Conservation (phyloP, 2,797 vertebrate genomes). For the Peromyscus attwateri region DNA sequence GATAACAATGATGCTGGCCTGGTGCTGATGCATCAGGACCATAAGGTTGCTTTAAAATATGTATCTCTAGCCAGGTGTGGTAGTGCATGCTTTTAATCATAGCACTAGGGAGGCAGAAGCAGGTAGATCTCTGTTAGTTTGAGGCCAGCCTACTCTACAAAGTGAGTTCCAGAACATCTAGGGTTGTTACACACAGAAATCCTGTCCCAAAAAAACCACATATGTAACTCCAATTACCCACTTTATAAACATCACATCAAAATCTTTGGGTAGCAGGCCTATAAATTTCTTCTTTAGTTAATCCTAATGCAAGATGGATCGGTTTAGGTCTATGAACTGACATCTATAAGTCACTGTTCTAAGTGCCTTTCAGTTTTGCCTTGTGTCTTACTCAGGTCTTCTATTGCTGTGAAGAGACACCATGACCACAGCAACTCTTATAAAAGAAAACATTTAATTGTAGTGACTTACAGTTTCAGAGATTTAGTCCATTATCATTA, state of each 20-base stretch:
- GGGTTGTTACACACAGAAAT: neutral
- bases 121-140: neutral
- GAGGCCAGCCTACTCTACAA: neutral
- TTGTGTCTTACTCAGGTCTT: neutral
- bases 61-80: neutral
- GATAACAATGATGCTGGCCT: neutral
- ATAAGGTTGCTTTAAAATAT: neutral
- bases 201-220: neutral
- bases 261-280: neutral
- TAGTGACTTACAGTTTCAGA: neutral
- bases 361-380: neutral
- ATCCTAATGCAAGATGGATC: neutral
- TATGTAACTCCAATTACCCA: neutral
- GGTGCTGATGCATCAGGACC: neutral
- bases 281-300: neutral
- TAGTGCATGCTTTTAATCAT: neutral
- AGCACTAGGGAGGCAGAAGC: neutral
- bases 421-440: neutral
- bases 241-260: slow-evolving; percentile 36
- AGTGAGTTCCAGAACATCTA: neutral
- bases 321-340: neutral
- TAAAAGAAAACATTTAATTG: neutral
- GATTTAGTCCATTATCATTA: neutral
- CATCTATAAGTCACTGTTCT: neutral
- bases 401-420: neutral